These are phyloP conservation scores for Nycteola revayana DNA, from an alignment of 2,888 invertebrate species.

Conservation along the genomic window DNA sequence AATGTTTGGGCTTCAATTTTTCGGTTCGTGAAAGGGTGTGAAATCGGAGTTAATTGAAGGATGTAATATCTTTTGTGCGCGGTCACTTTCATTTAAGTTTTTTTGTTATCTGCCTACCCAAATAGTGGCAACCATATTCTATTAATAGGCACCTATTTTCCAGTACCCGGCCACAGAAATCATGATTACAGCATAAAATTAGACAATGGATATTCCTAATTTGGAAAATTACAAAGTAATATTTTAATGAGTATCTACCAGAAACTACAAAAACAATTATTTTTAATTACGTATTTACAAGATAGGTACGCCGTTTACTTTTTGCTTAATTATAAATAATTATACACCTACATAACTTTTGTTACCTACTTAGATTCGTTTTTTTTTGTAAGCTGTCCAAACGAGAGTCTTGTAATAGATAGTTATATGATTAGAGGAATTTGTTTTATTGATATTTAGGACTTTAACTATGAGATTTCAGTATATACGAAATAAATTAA, in stretches of 20 bases:
- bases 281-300: slow-evolving; percentile 42
- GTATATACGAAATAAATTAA: no score
- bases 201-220: slow-evolving; percentile 36
- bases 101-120: slow-evolving; percentile 28
- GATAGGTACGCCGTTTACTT: slow-evolving; percentile 35
- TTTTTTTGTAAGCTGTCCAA: slow-evolving; percentile 52
- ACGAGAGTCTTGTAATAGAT: slow-evolving; percentile 4
- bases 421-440: no score
- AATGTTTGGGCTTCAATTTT: slow-evolving; percentile 81
- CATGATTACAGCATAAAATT: slow-evolving; percentile 21
- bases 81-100: slow-evolving; percentile 64
- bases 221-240: slow-evolving; percentile 30
- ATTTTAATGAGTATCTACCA: slow-evolving; percentile 21
- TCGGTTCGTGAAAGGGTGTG: slow-evolving; percentile 81
- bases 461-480: no score
- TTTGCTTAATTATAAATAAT: slow-evolving; percentile 50
- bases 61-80: slow-evolving; percentile 75
- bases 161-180: slow-evolving; percentile 23
- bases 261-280: slow-evolving; percentile 36
- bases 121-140: no score
- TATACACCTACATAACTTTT: slow-evolving; percentile 51
- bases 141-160: slow-evolving; percentile 28
- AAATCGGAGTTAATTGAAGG: slow-evolving; percentile 78
- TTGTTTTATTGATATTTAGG: no score
- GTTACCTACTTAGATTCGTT: slow-evolving; percentile 49